Evolutionary conservation across 2,797 vertebrate genomes (phyloP).

Genomic region (Hypotaenidia okinawae): DNA sequence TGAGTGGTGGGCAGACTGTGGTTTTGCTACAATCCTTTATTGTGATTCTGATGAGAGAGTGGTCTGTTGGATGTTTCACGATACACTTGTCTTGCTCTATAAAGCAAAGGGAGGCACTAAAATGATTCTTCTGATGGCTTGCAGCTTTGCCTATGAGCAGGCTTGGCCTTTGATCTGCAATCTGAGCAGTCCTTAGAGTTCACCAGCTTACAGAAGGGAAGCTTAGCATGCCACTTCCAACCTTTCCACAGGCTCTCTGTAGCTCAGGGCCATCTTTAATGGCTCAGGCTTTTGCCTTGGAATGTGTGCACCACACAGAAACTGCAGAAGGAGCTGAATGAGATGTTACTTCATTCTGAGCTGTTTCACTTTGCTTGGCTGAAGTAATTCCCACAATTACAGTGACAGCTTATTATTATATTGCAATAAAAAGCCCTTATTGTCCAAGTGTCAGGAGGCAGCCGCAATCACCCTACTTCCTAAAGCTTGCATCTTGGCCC

Average conservation of each 20-base stretch:
- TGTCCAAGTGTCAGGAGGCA: background rate
- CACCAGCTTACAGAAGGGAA: background rate
- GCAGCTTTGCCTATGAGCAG: background rate
- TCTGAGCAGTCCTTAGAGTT: background rate
- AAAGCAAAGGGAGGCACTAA: background rate
- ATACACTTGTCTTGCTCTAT: background rate
- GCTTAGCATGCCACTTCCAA: background rate
- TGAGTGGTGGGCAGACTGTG: background rate
- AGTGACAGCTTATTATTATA: slow-evolving; percentile 15
- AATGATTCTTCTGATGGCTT: background rate
- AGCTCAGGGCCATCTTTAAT: background rate
- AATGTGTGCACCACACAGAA: background rate
- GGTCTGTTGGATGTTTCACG: background rate
- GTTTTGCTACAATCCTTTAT: background rate
- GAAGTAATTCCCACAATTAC: slow-evolving; percentile 16
- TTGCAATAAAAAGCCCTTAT: slow-evolving; percentile 31
- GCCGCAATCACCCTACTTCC: background rate
- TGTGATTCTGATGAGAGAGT: background rate
- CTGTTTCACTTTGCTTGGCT: slow-evolving; percentile 16
- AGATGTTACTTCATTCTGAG: slow-evolving; percentile 9
- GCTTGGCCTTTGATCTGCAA: background rate
- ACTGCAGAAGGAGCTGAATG: background rate
- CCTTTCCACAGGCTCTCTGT: background rate
- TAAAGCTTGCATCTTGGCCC: background rate
- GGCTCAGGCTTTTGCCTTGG: background rate